Evolutionary conservation across 2,797 vertebrate species (phyloP), one percentile per base, ranked within the genome.

Genomic region (Characodon lateralis): DNA sequence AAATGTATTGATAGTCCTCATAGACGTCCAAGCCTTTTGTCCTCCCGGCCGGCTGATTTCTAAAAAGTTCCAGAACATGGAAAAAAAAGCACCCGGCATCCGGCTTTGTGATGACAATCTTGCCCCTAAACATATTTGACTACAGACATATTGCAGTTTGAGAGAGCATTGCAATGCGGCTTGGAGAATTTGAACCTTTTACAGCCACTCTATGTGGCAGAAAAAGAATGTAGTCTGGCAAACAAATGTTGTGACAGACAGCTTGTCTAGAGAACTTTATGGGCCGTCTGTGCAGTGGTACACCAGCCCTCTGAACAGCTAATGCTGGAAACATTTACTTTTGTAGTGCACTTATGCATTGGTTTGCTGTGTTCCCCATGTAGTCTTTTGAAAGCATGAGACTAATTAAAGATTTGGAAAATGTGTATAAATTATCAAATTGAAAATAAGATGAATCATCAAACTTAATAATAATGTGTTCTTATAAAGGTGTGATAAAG

Each of bases 241-340:
- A 95, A 95, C 94, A 95, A 95, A 94, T 95, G 93, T 95, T 95
- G 94, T 95, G 94, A 95, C 94, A 94, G 93, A 94, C 92, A 94
- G 91, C 90, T 93, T 94, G 94, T 94, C 93, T 94, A 93, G 80
- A 91, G 89, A 87, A 78, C 90, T 95, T 95, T 93, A 93, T 90
- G 85, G 88, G 78, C 90, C 81, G 89, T 94, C 92, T 95, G 91
- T 82, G 74, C 73, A 84, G 86, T 87, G 82, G 83, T 86, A 87
- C 77, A 85, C 77, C 87, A 87, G 86, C 81, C 84, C 84, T 74
- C 77, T 85, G 80, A 79, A 74, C 84, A 82, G 71, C 80, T 80
- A 83, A 81, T 75, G 66, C 80, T 79, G 72, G 63, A 79, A 85
- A 74, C 73, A 73, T 83, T 87, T 70, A 65, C 28, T 71, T 86